A percentile compares a stretch with the other conserved stretches of the same genome.
Evolutionary conservation across 2,888 invertebrate genomes (phyloP).

Genomic region (Conistra vaccinii): DNA sequence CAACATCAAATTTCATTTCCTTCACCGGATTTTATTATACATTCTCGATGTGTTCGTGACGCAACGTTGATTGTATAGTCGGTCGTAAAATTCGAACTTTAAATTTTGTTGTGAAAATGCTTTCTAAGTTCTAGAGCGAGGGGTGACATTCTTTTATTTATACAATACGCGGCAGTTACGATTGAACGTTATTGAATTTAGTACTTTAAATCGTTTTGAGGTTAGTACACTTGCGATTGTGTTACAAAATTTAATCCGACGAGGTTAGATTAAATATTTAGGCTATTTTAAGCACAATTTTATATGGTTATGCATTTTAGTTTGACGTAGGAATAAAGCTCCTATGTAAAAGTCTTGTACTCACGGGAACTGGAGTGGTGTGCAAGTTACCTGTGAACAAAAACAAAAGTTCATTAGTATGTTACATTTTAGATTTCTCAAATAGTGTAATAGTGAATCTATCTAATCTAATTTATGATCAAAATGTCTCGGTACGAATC

Average conservation of each 20-base stretch:
- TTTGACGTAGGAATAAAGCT: background rate
- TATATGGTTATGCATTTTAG: background rate
- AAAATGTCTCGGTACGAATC: background rate
- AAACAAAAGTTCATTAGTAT: conserved; percentile 31
- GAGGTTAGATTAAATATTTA: background rate
- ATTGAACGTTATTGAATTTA: conserved; percentile 52
- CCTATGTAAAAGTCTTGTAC: conserved; percentile 13
- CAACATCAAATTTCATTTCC: conserved; percentile 81
- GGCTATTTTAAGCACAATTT: conserved; percentile 1
- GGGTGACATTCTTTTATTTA: conserved; percentile 51
- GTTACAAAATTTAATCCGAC: background rate
- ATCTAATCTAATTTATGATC: background rate
- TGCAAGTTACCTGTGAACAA: conserved; percentile 52
- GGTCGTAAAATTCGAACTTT: conserved; percentile 74
- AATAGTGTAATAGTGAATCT: background rate
- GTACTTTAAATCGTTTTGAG: conserved; percentile 28
- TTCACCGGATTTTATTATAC: conserved; percentile 81
- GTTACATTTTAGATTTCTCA: background rate
- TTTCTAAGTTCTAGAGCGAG: conserved; percentile 55
- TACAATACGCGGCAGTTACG: conserved; percentile 36
- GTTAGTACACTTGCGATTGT: conserved; percentile 6
- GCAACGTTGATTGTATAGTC: conserved; percentile 79
- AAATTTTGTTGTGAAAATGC: conserved; percentile 66
- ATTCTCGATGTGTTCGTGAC: conserved; percentile 80
- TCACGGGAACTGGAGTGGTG: conserved; percentile 27